A percentile compares a stretch with the other conserved stretches of the same genome.
Evolutionary conservation across 2,113 vertebrate species (phyloP).

Genomic region (Apeltes quadracus): DNA sequence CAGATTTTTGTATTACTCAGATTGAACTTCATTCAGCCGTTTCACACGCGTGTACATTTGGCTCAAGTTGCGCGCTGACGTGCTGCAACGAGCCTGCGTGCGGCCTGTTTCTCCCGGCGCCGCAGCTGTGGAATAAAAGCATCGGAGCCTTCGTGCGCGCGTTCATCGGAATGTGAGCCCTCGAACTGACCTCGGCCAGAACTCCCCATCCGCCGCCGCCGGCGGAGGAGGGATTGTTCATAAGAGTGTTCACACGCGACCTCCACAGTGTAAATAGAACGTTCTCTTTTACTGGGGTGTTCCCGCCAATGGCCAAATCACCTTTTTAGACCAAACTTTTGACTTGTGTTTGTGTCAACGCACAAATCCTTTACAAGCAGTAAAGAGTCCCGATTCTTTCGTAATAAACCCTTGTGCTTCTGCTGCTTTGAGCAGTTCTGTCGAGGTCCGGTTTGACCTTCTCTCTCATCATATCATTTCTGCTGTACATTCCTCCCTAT

Average conservation of each 20-base stretch:
- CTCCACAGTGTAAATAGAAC: conserved; percentile 10
- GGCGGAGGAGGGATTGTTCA: conserved; percentile 31
- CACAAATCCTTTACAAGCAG: neutral
- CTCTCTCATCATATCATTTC: neutral
- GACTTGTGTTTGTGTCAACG: too few relatives aligned
- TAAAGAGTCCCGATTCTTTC: neutral
- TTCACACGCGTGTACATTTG: neutral
- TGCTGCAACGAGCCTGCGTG: neutral
- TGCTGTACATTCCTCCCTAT: conserved; percentile 14
- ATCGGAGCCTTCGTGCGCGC: neutral
- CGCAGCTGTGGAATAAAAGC: conserved; percentile 55
- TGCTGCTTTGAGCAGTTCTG: neutral
- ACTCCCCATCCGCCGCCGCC: conserved; percentile 59
- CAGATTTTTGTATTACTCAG: neutral
- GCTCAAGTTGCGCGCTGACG: neutral
- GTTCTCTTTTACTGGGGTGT: neutral
- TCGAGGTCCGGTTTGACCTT: neutral
- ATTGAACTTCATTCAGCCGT: neutral
- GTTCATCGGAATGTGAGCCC: conserved; percentile 50
- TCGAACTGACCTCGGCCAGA: conserved; percentile 45
- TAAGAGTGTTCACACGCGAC: conserved; percentile 16
- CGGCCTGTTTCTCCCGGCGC: conserved; percentile 21
- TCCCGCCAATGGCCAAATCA: neutral
- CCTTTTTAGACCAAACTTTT: neutral
- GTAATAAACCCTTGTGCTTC: neutral